phyloP scores from a whole-genome alignment of 2,113 vertebrate genomes.

The Pontoporia blainvillei region DNA sequence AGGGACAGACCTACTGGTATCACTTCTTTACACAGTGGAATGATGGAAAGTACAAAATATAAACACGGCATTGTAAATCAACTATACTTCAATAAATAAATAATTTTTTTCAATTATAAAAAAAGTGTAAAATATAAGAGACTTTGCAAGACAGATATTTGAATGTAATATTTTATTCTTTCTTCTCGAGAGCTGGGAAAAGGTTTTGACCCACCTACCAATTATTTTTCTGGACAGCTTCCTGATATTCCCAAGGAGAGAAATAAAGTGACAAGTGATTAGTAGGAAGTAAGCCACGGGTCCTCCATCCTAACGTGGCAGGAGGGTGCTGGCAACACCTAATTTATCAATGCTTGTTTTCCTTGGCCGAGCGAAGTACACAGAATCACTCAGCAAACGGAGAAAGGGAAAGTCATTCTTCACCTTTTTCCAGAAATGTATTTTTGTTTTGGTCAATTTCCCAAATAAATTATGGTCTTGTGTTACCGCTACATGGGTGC shows the following conservation, averaged over 20 bases:
- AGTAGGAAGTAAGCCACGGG: neutral
- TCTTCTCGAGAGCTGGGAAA: neutral
- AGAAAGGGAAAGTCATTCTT: neutral
- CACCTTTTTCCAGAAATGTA: neutral
- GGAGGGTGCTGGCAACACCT: neutral
- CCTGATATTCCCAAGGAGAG: neutral
- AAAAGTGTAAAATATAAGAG: no score
- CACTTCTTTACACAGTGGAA: neutral
- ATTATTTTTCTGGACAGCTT: conserved; percentile 21
- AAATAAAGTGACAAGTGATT: neutral
- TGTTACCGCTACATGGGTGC: neutral
- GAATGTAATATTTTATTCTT: neutral
- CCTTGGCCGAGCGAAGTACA: neutral
- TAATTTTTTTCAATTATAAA: neutral
- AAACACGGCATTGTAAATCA: neutral
- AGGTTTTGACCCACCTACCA: neutral
- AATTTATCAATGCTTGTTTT: neutral
- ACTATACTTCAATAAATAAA: no score
- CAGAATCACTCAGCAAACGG: fast-evolving
- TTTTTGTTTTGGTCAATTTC: conserved; percentile 62
- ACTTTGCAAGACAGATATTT: neutral
- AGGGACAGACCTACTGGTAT: fast-evolving
- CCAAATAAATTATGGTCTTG: conserved; percentile 43
- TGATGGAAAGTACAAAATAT: neutral
- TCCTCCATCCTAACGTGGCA: neutral